These are phyloP conservation scores for Aproaerema taeniolella DNA, from an alignment of 2,888 invertebrate genomes.

Conservation along the genomic window DNA sequence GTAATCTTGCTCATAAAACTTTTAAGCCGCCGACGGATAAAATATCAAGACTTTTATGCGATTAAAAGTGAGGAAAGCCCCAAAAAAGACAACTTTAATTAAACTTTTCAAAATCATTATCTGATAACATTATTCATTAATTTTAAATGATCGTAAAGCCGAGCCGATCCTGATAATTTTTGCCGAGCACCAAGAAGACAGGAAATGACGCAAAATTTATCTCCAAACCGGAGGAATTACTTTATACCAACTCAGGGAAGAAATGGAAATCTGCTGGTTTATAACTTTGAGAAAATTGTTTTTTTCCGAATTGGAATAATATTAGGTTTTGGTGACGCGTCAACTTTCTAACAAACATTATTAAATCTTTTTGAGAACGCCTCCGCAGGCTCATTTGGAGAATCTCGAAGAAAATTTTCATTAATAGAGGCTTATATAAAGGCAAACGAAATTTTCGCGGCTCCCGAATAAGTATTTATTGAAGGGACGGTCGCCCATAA, in stretches of 20 bases:
- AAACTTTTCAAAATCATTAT: slow-evolving; percentile 71
- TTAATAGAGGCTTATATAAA: slow-evolving; percentile 50
- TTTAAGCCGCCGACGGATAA: too few species aligned
- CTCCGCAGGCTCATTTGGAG: slow-evolving; percentile 16
- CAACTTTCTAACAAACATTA: slow-evolving; percentile 50
- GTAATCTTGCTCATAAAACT: too few species aligned
- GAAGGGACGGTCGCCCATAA: slow-evolving; percentile 51
- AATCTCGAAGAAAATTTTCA: slow-evolving; percentile 40
- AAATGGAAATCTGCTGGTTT: slow-evolving; percentile 70
- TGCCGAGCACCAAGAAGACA: slow-evolving; percentile 57
- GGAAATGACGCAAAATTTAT: slow-evolving; percentile 73
- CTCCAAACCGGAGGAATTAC: slow-evolving; percentile 66
- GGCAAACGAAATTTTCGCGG: slow-evolving; percentile 42
- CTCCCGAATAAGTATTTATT: slow-evolving; percentile 47
- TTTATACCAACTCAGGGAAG: slow-evolving; percentile 62
- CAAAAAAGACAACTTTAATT: slow-evolving; percentile 68
- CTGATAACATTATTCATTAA: slow-evolving; percentile 77
- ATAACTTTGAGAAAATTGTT: slow-evolving; percentile 67
- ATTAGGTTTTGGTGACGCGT: slow-evolving; percentile 54
- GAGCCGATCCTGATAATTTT: slow-evolving; percentile 70
- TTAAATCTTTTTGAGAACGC: slow-evolving; percentile 38
- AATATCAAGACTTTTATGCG: slow-evolving; percentile 44
- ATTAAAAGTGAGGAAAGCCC: slow-evolving; percentile 58
- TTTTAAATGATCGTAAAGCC: slow-evolving; percentile 66
- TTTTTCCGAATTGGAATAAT: slow-evolving; percentile 56